phyloP scores from a whole-genome alignment of 2,888 invertebrate genomes.

The Ochropleura leucogaster region DNA sequence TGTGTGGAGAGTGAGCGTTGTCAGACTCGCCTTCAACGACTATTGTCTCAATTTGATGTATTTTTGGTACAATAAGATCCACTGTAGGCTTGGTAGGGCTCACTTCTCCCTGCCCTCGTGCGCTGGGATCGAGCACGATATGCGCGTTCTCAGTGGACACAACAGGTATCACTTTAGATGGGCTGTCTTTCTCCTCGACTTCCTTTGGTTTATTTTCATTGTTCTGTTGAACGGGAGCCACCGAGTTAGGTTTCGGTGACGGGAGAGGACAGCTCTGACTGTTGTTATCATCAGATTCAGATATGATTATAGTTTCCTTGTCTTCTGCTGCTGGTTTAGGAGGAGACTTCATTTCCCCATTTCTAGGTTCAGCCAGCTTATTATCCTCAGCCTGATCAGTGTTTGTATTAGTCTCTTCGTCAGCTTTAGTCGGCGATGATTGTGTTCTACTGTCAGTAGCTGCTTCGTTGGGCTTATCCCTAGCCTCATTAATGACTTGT shows the following conservation, averaged over 20 bases:
- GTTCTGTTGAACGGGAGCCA: conserved; percentile 75
- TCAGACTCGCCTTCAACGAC: conserved; percentile 86
- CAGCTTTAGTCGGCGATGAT: conserved; percentile 63
- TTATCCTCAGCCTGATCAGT: conserved; percentile 70
- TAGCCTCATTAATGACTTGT: conserved; percentile 81
- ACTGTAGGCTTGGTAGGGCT: conserved; percentile 74
- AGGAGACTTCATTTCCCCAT: conserved; percentile 80
- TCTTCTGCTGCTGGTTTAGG: conserved; percentile 80
- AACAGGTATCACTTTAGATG: conserved; percentile 85
- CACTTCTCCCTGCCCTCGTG: conserved; percentile 76
- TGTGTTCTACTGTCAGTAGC: conserved; percentile 67
- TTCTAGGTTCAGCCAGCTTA: conserved; percentile 74
- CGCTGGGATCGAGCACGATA: conserved; percentile 84
- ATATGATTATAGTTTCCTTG: conserved; percentile 87
- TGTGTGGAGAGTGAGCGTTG: conserved; percentile 75
- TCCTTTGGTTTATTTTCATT: conserved; percentile 82
- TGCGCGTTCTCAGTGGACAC: conserved; percentile 86
- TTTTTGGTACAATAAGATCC: conserved; percentile 81
- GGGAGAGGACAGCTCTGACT: conserved; percentile 88
- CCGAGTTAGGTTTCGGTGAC: conserved; percentile 82
- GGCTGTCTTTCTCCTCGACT: conserved; percentile 83
- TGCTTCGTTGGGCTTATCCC: conserved; percentile 74
- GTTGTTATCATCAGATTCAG: conserved; percentile 88
- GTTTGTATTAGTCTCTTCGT: conserved; percentile 63
- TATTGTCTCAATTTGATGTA: conserved; percentile 84